phyloP scores from a whole-genome alignment of 2,888 invertebrate species.

The Mimas tiliae region DNA sequence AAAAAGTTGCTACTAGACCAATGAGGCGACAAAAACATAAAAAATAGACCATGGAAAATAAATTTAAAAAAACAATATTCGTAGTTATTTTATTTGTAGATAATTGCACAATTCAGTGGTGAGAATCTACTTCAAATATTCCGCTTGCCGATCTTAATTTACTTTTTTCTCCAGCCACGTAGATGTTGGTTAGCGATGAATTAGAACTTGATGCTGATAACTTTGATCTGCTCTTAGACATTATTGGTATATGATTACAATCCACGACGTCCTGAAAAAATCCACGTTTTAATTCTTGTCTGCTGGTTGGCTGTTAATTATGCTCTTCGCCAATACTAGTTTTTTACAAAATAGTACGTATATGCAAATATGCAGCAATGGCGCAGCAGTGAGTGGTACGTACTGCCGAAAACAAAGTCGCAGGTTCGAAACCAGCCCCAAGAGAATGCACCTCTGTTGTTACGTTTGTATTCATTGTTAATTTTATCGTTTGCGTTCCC shows the following conservation, averaged over 20 bases:
- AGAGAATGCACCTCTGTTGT: no score
- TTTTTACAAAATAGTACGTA: no score
- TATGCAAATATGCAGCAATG: no score
- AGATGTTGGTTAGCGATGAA: slow-evolving; percentile 44
- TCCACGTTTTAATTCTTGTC: not conserved
- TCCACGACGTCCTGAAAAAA: slow-evolving; percentile 53
- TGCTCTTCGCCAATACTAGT: no score
- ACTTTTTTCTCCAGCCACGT: slow-evolving; percentile 30
- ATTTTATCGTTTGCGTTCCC: no score
- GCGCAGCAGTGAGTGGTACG: no score
- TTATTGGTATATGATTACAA: slow-evolving; percentile 57
- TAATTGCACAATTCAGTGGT: slow-evolving; percentile 11
- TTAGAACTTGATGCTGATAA: slow-evolving; percentile 30
- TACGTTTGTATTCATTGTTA: no score
- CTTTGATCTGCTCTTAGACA: slow-evolving; percentile 37
- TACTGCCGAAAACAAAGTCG: no score
- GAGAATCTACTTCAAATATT: slow-evolving; percentile 28
- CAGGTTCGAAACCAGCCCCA: no score
- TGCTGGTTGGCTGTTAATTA: not conserved
- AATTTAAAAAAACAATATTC: not conserved
- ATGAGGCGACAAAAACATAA: no score
- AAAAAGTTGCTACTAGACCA: no score
- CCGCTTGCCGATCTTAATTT: slow-evolving; percentile 25
- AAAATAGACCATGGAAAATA: not conserved
- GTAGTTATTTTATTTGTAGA: not conserved